These are phyloP conservation scores for Ganaspis sp. DNA, from an alignment of 1,140 invertebrate genomes.

Conservation along the genomic window DNA sequence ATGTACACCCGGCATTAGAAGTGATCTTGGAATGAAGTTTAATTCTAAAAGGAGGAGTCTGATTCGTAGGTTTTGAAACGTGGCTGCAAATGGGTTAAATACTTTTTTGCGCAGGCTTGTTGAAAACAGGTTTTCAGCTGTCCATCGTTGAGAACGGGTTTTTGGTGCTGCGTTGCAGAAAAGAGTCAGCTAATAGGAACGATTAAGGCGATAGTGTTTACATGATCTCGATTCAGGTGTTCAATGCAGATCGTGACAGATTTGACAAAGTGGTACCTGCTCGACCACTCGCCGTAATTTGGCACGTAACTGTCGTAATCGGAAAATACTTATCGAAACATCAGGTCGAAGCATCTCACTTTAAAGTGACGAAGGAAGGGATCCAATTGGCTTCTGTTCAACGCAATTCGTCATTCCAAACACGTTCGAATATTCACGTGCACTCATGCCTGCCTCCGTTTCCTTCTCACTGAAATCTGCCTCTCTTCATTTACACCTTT, in stretches of 20 bases:
- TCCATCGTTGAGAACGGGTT: conserved; percentile 21
- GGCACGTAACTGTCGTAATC: conserved; percentile 28
- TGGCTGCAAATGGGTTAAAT: conserved; percentile 28
- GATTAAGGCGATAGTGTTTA: conserved; percentile 30
- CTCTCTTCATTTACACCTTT: background rate
- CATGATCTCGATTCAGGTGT: conserved; percentile 23
- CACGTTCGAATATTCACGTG: conserved; percentile 7
- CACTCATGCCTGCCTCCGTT: background rate
- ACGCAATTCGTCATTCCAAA: conserved; percentile 18
- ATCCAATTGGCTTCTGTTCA: conserved; percentile 27
- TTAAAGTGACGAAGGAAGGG: conserved; percentile 6
- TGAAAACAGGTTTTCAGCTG: conserved; percentile 25
- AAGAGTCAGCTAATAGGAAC: conserved; percentile 17
- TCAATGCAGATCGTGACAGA: conserved; percentile 11
- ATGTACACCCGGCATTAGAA: background rate
- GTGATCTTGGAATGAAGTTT: background rate
- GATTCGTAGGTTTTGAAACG: background rate
- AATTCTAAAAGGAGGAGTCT: background rate
- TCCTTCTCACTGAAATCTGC: background rate
- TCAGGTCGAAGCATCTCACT: background rate
- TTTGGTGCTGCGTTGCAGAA: background rate
- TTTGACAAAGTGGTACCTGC: conserved; percentile 25
- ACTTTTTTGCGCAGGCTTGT: background rate
- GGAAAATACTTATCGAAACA: conserved; percentile 24
- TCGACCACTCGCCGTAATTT: conserved; percentile 21